Base-by-base conservation (phyloP, 2,113 vertebrate species). In the Arenaria interpres region DNA sequence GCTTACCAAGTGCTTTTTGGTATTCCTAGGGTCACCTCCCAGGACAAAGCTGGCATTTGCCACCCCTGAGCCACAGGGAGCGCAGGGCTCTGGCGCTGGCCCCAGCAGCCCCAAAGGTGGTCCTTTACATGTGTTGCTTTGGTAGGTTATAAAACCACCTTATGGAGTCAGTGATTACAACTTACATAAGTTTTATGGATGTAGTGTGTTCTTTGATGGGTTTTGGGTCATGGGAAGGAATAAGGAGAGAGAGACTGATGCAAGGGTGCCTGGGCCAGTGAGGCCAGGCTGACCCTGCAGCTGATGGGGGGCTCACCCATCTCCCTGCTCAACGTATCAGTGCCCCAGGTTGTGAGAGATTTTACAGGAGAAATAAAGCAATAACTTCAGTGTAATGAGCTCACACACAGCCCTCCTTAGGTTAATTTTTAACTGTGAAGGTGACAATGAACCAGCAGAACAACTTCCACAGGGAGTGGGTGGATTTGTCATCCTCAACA, bases 311-410 rank as follows among this genome's bases (percentile, higher is more conserved):
- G 2, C 37, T 86, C 20, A 21, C 67, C 60, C 43, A 46, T 28
- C 4, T 10, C 28, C 53, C 10, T 3, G 3, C 37, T 89, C n/a
- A 48, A 7, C 4, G 23, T n/a, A 88, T 32, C 30, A 51, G 16
- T 27, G 7, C 8, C 12, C 25, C 39, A 57, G 41, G 15, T 27
- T 84, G 51, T 27, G 22, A 67, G 23, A 80, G 12, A 63, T 71
- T 92, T 96, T 92, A 84, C 64, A 75, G 83, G 84, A 93, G n/a
- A 96, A 93, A 88, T 90, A 94, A 96, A 91, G 25, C 82, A 95
- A 67, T 93, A 95, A 75, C 35, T 41, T 89, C 63, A 54, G n/a
- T 32, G 35, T 37, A 57, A 79, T 53, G 76, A 85, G 45, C 57
- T 82, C 21, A 45, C 43, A 41, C 28, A 64, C 9, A 75, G 17